Conservation (phyloP, 2,113 vertebrate genomes). For the Prunella fulvescens region DNA sequence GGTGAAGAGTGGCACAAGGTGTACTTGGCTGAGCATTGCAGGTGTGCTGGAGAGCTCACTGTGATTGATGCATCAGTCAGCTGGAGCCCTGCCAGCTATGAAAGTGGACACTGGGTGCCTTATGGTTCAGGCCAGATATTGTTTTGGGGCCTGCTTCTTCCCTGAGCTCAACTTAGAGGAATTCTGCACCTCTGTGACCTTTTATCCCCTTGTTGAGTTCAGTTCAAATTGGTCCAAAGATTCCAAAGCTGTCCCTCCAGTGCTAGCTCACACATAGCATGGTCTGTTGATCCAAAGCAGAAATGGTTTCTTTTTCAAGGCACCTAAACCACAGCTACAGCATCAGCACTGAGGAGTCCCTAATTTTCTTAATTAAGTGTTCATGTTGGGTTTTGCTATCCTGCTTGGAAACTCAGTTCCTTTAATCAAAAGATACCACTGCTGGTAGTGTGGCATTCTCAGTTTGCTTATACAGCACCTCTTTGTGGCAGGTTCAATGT, state of each 20-base stretch:
- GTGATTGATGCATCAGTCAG: not conserved
- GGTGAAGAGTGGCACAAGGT: not conserved
- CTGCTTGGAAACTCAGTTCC: not conserved
- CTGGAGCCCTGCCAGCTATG: not conserved
- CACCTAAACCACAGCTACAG: not conserved
- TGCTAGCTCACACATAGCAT: not conserved
- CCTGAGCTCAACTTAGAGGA: not conserved
- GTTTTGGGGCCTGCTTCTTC: not conserved
- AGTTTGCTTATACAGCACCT: not conserved
- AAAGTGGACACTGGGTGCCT: not conserved
- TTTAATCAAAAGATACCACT: not conserved
- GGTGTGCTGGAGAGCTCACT: not conserved
- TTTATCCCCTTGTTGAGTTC: not conserved
- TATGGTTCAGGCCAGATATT: not conserved
- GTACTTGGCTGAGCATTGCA: not conserved
- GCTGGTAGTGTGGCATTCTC: not conserved
- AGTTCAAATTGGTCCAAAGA: not conserved
- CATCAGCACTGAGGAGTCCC: not conserved
- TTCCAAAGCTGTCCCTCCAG: not conserved
- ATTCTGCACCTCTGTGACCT: not conserved
- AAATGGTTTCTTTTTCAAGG: not conserved
- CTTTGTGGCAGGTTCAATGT: slow-evolving; percentile 11
- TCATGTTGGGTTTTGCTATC: not conserved
- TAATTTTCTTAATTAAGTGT: not conserved
- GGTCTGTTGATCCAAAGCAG: not conserved